phyloP scores from a whole-genome alignment of 2,888 invertebrate species.

The Argyra leucocephala region DNA sequence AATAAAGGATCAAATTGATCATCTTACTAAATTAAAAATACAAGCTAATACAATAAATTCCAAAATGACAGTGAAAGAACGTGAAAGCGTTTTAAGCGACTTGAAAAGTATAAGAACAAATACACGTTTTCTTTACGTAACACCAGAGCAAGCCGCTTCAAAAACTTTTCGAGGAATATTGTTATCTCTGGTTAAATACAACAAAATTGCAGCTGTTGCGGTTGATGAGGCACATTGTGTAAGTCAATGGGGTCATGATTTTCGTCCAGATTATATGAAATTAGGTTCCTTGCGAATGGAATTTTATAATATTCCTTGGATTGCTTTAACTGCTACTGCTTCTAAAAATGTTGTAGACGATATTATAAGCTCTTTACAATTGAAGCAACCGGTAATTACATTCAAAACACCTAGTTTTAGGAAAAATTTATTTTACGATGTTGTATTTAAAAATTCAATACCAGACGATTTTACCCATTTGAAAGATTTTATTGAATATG shows the following conservation, averaged over 20 bases:
- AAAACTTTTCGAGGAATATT: slow-evolving; percentile 60
- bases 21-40: slow-evolving; percentile 66
- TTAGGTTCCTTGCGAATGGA: slow-evolving; percentile 58
- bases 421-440: slow-evolving; percentile 88
- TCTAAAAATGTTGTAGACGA: slow-evolving; percentile 68
- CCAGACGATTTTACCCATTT: slow-evolving; percentile 74
- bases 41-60: slow-evolving; percentile 86
- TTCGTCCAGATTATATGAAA: slow-evolving; percentile 88
- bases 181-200: slow-evolving; percentile 58
- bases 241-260: slow-evolving; percentile 98
- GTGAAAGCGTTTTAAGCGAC: slow-evolving; percentile 67
- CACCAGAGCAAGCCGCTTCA: slow-evolving; percentile 91
- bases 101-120: slow-evolving; percentile 62
- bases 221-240: slow-evolving; percentile 98
- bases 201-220: slow-evolving; percentile 78
- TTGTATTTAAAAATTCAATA: slow-evolving; percentile 76
- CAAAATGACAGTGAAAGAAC: slow-evolving; percentile 69
- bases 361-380: slow-evolving; percentile 62
- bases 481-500: slow-evolving; percentile 54
- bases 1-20: slow-evolving; percentile 94
- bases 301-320: slow-evolving; percentile 65
- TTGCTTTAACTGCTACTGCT: slow-evolving; percentile 95
- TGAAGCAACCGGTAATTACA: slow-evolving; percentile 56
- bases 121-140: slow-evolving; percentile 83
- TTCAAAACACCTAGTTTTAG: slow-evolving; percentile 87